phyloP scores from a whole-genome alignment of 2,888 invertebrate species.

The Metellina segmentata region DNA sequence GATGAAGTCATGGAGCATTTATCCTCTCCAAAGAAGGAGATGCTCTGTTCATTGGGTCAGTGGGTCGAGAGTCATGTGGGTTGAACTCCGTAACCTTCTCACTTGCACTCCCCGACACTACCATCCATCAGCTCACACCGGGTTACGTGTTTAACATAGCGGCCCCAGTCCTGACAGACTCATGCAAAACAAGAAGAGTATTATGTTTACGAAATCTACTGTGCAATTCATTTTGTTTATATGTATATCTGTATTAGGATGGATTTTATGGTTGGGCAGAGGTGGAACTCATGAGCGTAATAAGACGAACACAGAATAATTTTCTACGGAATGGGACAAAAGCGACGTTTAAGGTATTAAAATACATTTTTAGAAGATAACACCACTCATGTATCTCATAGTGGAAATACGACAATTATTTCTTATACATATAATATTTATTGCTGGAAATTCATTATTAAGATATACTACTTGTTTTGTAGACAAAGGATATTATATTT shows the following conservation, averaged over 20 bases:
- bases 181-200: too few relatives aligned
- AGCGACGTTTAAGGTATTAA: not conserved
- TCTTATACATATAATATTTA: too few relatives aligned
- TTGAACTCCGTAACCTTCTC: conserved; percentile 1
- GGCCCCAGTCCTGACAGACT: too few relatives aligned
- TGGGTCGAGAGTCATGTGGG: conserved; percentile 40
- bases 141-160: not conserved
- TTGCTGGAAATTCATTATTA: too few relatives aligned
- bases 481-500: too few relatives aligned
- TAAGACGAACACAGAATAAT: not conserved
- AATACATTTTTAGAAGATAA: too few relatives aligned
- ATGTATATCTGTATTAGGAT: not conserved
- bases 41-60: conserved; percentile 50
- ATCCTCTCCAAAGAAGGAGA: conserved; percentile 44
- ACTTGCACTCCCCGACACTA: not conserved
- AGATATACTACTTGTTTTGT: too few relatives aligned
- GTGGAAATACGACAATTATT: too few relatives aligned
- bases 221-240: not conserved
- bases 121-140: not conserved
- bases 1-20: not conserved
- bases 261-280: not conserved
- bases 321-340: not conserved
- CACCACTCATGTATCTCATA: too few relatives aligned
- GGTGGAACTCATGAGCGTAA: not conserved
- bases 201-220: too few relatives aligned